Evolutionary conservation across 2,888 invertebrate genomes (phyloP), one percentile per base, ranked within the genome.

Genomic region (Agriopis marginaria): DNA sequence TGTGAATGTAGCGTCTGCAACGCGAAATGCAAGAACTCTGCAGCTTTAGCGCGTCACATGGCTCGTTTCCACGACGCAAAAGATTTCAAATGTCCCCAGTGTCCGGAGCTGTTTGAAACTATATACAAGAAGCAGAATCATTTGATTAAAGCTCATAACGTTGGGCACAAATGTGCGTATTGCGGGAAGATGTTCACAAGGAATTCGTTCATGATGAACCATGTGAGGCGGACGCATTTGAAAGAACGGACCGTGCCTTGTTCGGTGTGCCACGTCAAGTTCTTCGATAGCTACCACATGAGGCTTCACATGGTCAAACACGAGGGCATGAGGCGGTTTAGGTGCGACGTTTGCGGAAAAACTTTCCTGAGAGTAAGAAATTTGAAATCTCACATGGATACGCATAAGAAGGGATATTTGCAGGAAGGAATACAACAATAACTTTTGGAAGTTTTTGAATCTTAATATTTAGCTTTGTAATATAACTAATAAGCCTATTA

Each of bases 331-430:
- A 91, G 94, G 17, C 91, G 91, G 61, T 95, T 95, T 63, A 89
- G 89, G 60, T 96, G 96, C 63, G 93, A 94, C 7, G 87, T 95
- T 1, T 96, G 96, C 70, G 94, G 95, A 0, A 95, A 95, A 71
- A 92, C 95, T 50, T 95, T 96, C 69, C 85, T 95, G 12, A 94
- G 96, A 12, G 89, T 94, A 23, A 96, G 95, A 59, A 95, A 96
- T 78, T 83, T 96, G 70, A 95, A 91, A 9, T 94, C 95, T 0
- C 96, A 96, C 78, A 92, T 95, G 85, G 88, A 91, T 51, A 91
- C 93, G 85, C 93, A 93, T 76, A 93, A 92, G 44, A 93, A 93
- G 50, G 91, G 89, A 0, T 90, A 91, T 68, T 79, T 86, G 0
- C 79, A 83, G 53, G 63, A 75, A 17, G 40, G 58, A 10, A 32